phyloP scores from a whole-genome alignment of 2,113 vertebrate genomes.

The Pantherophis guttatus region DNA sequence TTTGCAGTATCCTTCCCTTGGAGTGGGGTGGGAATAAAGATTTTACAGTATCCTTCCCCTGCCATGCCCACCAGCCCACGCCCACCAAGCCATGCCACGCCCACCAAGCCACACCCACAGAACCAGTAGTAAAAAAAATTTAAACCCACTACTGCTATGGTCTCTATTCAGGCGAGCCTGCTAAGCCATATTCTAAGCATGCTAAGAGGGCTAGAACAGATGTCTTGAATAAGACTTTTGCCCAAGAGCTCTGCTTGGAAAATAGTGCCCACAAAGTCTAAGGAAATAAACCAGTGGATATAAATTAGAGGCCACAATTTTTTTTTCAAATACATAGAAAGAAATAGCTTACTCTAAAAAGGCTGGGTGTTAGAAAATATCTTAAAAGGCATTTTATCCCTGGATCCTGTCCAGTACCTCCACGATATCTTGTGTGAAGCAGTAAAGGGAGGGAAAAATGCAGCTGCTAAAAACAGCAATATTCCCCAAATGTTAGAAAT shows the following conservation, averaged over 20 bases:
- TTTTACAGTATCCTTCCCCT: too few relatives aligned
- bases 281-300: background rate
- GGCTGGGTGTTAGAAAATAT: background rate
- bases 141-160: background rate
- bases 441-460: constrained; percentile 4
- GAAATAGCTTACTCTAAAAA: background rate
- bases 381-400: background rate
- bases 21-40: too few relatives aligned
- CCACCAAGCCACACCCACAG: too few relatives aligned
- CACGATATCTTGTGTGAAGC: constrained; percentile 31
- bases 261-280: background rate
- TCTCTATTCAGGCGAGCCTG: background rate
- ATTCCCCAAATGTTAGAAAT: constrained; percentile 21
- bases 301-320: background rate
- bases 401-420: background rate
- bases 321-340: background rate
- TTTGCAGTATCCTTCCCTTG: too few relatives aligned
- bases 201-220: background rate
- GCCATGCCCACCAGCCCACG: too few relatives aligned
- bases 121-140: too few relatives aligned
- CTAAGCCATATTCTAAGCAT: background rate
- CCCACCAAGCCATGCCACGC: too few relatives aligned
- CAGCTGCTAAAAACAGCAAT: background rate
- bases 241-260: background rate
- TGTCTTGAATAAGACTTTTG: background rate